These are phyloP conservation scores for Tetraneura akinire DNA, from an alignment of 1,140 invertebrate species.

Conservation along the genomic window DNA sequence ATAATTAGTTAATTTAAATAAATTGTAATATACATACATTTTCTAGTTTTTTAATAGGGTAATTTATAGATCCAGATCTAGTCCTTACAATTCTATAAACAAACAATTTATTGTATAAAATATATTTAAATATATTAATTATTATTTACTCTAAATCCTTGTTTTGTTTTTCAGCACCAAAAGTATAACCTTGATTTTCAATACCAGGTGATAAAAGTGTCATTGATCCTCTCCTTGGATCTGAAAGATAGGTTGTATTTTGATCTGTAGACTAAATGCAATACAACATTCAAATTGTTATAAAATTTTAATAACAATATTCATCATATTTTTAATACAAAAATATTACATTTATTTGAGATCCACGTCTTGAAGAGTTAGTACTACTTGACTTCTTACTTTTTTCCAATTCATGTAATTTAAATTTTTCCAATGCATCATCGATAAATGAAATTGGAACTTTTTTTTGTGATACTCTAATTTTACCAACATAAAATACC, in stretches of 20 bases:
- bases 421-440: constrained; percentile 83
- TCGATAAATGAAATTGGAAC: constrained; percentile 87
- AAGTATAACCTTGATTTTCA: constrained; percentile 20
- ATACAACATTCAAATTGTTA: background rate
- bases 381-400: constrained; percentile 61
- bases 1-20: background rate
- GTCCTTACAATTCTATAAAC: constrained; percentile 1
- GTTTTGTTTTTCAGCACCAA: constrained; percentile 20
- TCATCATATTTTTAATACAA: background rate
- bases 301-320: background rate
- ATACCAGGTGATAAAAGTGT: constrained; percentile 39
- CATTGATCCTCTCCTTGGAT: constrained; percentile 44
- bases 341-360: constrained; percentile 53
- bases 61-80: constrained; percentile 34
- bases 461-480: constrained; percentile 79
- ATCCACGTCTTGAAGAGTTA: constrained; percentile 48
- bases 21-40: constrained; percentile 15
- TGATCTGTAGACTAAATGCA: constrained; percentile 44
- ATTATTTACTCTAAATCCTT: constrained; percentile 43
- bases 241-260: constrained; percentile 33
- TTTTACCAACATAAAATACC: constrained; percentile 87
- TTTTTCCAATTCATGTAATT: constrained; percentile 74
- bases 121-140: background rate
- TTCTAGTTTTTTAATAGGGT: constrained; percentile 10
- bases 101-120: background rate